phyloP scores from a whole-genome alignment of 2,888 invertebrate genomes.

The Hyposoter didymator region DNA sequence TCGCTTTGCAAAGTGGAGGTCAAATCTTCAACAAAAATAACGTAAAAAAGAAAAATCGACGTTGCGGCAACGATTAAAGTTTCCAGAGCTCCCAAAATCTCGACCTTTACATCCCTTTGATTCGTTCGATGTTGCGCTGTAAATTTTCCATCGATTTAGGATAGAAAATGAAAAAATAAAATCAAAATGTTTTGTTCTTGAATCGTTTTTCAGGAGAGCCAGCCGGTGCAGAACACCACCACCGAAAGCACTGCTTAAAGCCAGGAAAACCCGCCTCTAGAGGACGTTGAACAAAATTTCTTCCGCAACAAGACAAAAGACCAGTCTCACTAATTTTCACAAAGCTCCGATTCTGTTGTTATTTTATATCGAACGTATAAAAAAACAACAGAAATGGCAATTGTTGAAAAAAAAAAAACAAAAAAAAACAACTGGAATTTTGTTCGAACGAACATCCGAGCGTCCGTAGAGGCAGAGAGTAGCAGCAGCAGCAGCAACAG shows the following conservation, averaged over 20 bases:
- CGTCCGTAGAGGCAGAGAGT: constrained; percentile 66
- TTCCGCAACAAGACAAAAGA: constrained; percentile 6
- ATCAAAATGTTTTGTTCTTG: constrained; percentile 38
- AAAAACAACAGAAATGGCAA: constrained; percentile 4
- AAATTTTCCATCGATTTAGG: not conserved
- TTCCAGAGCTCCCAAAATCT: not conserved
- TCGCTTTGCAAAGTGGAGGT: too few relatives aligned
- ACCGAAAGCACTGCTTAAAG: constrained; percentile 87
- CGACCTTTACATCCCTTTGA: not conserved
- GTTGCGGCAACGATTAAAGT: not conserved
- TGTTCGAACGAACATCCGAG: not conserved
- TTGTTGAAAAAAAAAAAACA: not conserved
- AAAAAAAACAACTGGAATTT: not conserved
- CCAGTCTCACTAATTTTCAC: not conserved
- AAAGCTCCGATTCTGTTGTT: not conserved
- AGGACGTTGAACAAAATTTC: constrained; percentile 60
- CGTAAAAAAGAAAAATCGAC: not conserved
- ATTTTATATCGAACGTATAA: not conserved
- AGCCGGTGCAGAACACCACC: constrained; percentile 87
- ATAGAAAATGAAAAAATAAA: not conserved
- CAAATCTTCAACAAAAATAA: too few relatives aligned
- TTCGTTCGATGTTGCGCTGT: not conserved
- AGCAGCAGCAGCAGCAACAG: constrained; percentile 73
- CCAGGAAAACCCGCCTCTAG: constrained; percentile 55
- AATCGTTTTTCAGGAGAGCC: constrained; percentile 84